Base-by-base conservation (phyloP, 2,888 invertebrate species). In the Liodrosophila aerea region DNA sequence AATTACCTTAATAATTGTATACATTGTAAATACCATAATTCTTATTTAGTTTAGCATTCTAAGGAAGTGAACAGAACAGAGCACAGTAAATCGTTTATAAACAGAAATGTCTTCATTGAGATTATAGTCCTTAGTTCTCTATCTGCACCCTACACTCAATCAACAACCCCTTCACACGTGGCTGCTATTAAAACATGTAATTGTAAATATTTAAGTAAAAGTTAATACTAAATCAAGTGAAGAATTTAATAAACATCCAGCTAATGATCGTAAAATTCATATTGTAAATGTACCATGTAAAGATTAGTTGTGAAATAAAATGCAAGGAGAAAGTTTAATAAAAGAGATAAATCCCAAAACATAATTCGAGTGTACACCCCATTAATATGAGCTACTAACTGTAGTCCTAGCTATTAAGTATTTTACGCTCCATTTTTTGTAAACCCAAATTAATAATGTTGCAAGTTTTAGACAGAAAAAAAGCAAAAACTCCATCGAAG, bases 391-490 rank as follows among this genome's bases (percentile, higher is more conserved):
- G 36, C 34, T 51, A 57, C 51, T 33, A 56, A 56, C 29, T 40
- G 40, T 37, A 53, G 41, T 53, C 12, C 8, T 83, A 81, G 74
- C 22, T 37, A 4, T 50, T 83, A 80, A 80, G 81, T 72, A 83
- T 78, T 83, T 78, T 78, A 76, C 72, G 84, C 68, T 76, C 64
- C 75, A 69, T 69, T 83, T n/a, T 80, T 83, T 78, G 73, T 77
- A 77, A 70, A 72, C 27, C 29, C 12, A 30, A 40, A 47, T 46
- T 33, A 54, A 64, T 11, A 58, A 59, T 57, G 77, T 75, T 78
- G 71, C 73, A 80, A 69, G 51, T 64, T 75, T 73, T 81, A 68
- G 63, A 71, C 43, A 66, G 58, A 63, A 62, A 45, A 51, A 33
- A 9, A n/a, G 27, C 34, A 29, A 7, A 12, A 47, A 36, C 15